These are phyloP conservation scores for Brachionus paranguensis DNA, from an alignment of 1,140 invertebrate genomes.

Conservation along the genomic window DNA sequence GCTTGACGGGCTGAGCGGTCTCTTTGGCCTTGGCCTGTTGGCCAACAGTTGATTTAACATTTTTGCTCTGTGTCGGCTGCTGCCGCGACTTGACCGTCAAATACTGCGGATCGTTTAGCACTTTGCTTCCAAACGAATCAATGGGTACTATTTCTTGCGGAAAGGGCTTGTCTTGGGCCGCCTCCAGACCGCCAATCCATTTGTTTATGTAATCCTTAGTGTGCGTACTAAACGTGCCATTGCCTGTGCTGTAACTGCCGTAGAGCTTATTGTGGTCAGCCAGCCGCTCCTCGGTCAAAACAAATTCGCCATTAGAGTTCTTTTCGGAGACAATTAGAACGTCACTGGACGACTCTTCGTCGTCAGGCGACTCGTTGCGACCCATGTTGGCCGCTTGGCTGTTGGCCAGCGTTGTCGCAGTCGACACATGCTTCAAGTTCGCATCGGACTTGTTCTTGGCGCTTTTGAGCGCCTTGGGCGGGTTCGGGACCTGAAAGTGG, in stretches of 20 bases:
- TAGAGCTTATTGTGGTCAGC: conserved; percentile 7
- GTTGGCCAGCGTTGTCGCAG: conserved; percentile 1
- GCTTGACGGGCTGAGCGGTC: not conserved
- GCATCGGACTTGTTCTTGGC: not conserved
- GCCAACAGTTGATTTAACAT: not conserved
- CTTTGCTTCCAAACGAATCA: conserved; percentile 9
- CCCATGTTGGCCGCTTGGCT: not conserved
- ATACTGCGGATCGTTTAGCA: conserved; percentile 26
- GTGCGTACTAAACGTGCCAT: conserved; percentile 8
- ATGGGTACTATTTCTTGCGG: conserved; percentile 9
- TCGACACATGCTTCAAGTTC: conserved; percentile 4
- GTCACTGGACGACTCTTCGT: conserved; percentile 22
- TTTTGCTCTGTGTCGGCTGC: not conserved
- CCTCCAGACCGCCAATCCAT: not conserved
- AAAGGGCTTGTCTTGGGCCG: not conserved
- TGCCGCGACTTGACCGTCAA: not conserved
- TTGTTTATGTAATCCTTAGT: conserved; percentile 25
- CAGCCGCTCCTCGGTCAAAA: not conserved
- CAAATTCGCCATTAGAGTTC: not conserved
- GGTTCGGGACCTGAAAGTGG: not conserved
- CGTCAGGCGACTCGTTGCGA: not conserved
- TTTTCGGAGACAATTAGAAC: not conserved
- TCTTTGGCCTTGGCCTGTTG: not conserved
- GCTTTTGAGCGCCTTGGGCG: not conserved
- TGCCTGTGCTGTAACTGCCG: not conserved